A percentile compares a stretch with the other conserved stretches of the same genome.
Evolutionary conservation across 2,113 vertebrate genomes (phyloP).

Genomic region (Natator depressus): DNA sequence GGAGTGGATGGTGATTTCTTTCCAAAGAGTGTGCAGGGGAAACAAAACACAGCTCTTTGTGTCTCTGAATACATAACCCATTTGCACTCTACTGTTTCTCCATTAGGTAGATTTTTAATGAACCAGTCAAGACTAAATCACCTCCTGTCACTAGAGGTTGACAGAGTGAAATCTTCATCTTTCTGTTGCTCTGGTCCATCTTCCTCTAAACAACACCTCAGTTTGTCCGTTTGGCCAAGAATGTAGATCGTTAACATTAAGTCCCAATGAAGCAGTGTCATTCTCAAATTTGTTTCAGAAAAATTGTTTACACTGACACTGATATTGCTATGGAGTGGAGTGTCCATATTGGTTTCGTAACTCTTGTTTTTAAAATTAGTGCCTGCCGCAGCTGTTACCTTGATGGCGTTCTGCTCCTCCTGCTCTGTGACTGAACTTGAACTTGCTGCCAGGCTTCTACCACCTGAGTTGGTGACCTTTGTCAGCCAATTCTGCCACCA

Average conservation of each 20-base stretch:
- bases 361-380: not conserved
- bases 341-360: not conserved
- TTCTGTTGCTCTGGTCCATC: not conserved
- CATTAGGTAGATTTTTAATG: too few relatives aligned
- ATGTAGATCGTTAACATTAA: not conserved
- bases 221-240: not conserved
- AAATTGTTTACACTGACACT: too few relatives aligned
- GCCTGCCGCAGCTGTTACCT: not conserved
- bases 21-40: too few relatives aligned
- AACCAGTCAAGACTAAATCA: too few relatives aligned
- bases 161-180: too few relatives aligned
- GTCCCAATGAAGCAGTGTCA: not conserved
- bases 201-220: not conserved
- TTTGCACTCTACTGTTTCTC: too few relatives aligned
- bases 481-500: not conserved
- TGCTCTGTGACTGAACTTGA: not conserved
- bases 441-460: not conserved
- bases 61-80: too few relatives aligned
- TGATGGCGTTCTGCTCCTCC: not conserved
- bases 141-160: too few relatives aligned
- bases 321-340: not conserved
- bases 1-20: too few relatives aligned
- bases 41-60: too few relatives aligned
- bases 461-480: not conserved
- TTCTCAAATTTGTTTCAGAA: not conserved